phyloP scores from a whole-genome alignment of 2,888 invertebrate genomes.

The Cynaeus angustus region DNA sequence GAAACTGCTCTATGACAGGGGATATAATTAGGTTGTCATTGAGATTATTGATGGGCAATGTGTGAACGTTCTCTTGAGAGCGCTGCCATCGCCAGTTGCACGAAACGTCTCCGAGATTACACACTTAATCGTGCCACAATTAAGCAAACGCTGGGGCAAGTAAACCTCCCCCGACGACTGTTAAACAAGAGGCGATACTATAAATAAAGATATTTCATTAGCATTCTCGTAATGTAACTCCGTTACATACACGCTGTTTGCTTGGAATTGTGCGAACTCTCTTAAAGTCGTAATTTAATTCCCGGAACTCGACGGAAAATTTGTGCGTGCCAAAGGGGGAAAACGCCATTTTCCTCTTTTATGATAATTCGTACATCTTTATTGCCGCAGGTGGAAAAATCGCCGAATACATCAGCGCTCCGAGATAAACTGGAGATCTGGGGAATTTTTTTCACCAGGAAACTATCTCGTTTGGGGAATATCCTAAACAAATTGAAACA shows the following conservation, averaged over 20 bases:
- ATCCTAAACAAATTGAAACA: background rate
- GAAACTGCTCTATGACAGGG: conserved; percentile 29
- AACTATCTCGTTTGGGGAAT: background rate
- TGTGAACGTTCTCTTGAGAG: conserved; percentile 22
- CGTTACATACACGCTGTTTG: conserved; percentile 47
- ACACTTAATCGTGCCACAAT: conserved; percentile 42
- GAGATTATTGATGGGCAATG: conserved; percentile 41
- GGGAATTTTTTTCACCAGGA: background rate
- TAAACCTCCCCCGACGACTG: conserved; percentile 38
- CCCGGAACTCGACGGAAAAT: conserved; percentile 33
- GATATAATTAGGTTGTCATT: conserved; percentile 38
- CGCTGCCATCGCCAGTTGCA: conserved; percentile 29
- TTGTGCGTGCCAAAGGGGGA: conserved; percentile 36
- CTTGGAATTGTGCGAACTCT: conserved; percentile 43
- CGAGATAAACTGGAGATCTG: background rate
- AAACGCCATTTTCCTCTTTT: conserved; percentile 36
- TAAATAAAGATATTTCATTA: conserved; percentile 50
- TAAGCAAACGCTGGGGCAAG: conserved; percentile 31
- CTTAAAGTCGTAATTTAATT: conserved; percentile 44
- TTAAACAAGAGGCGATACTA: conserved; percentile 41
- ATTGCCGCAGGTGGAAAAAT: conserved; percentile 22
- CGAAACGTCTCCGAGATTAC: conserved; percentile 40
- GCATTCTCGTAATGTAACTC: conserved; percentile 46
- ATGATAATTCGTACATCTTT: conserved; percentile 33
- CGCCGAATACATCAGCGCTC: conserved; percentile 1